A percentile compares a stretch with the other conserved stretches of the same genome.
Conservation (phyloP, 2,888 invertebrate genomes). For the Anthophora plumipes region DNA sequence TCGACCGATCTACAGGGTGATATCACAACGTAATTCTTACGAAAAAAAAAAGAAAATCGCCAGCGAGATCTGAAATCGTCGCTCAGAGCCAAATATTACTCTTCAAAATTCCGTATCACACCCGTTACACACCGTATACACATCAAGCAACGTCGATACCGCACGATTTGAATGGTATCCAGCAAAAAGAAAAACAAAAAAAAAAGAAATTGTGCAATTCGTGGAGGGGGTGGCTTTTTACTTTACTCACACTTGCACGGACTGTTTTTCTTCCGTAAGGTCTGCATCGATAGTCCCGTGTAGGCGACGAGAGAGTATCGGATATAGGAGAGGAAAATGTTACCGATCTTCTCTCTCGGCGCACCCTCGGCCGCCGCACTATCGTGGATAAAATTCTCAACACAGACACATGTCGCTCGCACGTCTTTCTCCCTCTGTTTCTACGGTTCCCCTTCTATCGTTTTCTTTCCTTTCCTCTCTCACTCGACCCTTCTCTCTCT, state of each 20-base stretch:
- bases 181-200: too few species aligned
- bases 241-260: slow-evolving; percentile 95
- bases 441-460: slow-evolving; percentile 20
- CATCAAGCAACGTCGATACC: slow-evolving; percentile 12
- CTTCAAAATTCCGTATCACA: slow-evolving; percentile 29
- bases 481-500: slow-evolving; percentile 17
- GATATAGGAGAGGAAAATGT: slow-evolving; percentile 51
- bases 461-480: slow-evolving; percentile 28
- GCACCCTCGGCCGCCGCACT: slow-evolving; percentile 68
- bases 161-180: slow-evolving; percentile 26
- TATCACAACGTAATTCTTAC: slow-evolving; percentile 46
- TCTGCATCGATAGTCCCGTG: slow-evolving; percentile 89
- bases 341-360: slow-evolving; percentile 62
- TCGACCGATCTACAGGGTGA: slow-evolving; percentile 59
- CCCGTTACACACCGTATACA: slow-evolving; percentile 22
- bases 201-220: slow-evolving; percentile 19
- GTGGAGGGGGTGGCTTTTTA: slow-evolving; percentile 37
- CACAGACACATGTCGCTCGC: slow-evolving; percentile 71
- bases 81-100: background rate
- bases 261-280: slow-evolving; percentile 96
- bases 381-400: slow-evolving; percentile 66
- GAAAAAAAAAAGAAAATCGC: too few species aligned
- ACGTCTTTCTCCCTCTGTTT: slow-evolving; percentile 50
- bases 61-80: background rate
- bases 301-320: slow-evolving; percentile 62